Evolutionary conservation across 2,113 vertebrate species (phyloP), one percentile per base, ranked within the genome.

Genomic region (Phasianus colchicus): DNA sequence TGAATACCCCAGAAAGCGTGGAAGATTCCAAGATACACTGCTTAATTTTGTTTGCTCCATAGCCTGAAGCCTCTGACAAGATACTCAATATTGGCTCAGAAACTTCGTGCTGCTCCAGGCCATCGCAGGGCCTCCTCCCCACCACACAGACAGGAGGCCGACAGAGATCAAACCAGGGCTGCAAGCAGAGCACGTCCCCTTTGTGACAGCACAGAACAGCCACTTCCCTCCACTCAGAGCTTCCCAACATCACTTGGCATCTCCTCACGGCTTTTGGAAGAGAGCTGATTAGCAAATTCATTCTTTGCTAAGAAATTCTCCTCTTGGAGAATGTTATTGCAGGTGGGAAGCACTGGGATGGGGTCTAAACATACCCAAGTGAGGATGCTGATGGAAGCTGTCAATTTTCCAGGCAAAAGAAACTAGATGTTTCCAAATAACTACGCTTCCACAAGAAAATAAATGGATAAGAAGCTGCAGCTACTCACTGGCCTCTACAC

Each of bases 31-130:
- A 90, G 89, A 90, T 14, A 75, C 85, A 82, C 82, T 86, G 95
- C 90, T 95, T 95, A 92, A 97, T 95, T 95, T 86, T 88, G 82
- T 94, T 92, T 94, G 87, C 89, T 96, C 60, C 80, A 70, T 94
- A 0, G 86, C 92, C 92, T 0, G 10, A 77, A 92, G 96, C 48
- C 73, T 91, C 90, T 65, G 66, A 75, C 69, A 81, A 76, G 69
- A 80, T 32, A 91, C 86, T 80, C 60, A 65, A 83, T 77, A 76
- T 92, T 85, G 84, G 75, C 69, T 95, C 77, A 54, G 82, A 85
- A 94, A 55, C 74, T 64, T 64, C 13, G 0, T 34, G 42, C 69
- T 93, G 71, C 90, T 91, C 63, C 57, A 60, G 79, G 94, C 91
- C 88, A 86, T 77, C 10, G 90, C 1, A 3, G 78, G 79, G 95